Evolutionary conservation across 23 tunicate genomes (phyloP), one percentile per base, ranked within the genome.

Genomic region (Corella eumyota): DNA sequence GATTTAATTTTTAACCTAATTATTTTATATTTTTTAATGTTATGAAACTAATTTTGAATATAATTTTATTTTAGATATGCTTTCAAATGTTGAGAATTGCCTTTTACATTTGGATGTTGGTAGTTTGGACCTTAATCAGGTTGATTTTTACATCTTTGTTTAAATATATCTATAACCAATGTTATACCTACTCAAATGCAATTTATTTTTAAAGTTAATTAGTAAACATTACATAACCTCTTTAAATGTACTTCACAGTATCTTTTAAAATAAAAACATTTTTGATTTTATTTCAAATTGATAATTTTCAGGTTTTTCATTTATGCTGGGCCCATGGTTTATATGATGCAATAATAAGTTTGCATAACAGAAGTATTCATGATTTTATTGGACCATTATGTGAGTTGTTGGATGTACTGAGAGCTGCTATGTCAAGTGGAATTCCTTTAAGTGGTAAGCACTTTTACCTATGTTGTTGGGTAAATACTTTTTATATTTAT

Each of bases 241-340:
- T n/a, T n/a, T n/a, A n/a, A n/a, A n/a, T n/a, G n/a, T n/a, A n/a
- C n/a, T n/a, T n/a, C n/a, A n/a, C n/a, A n/a, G n/a, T n/a, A n/a
- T n/a, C n/a, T n/a, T n/a, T n/a, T n/a, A n/a, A n/a, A n/a, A n/a
- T 9, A 40, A 11, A 40, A 11, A 40, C 48, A 40, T 9, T 11
- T 40, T 40, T 40, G 15, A 11, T 15, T 11, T 40, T 40, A 9
- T 51, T 27, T 19, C 6, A n/a, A 6, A 51, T 51, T 19, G 5
- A n/a, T 5, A 7, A 51, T 7, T 5, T 30, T n/a, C 46, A 88
- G 96, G 96, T 88, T 4, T 50, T 88, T 51, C 86, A 73, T 55
- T 30, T 88, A 3, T 88, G 87, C 61, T 88, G 96, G 96, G 71
- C 77, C 1, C 88, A 78, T 57, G 88, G 88, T 19, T 73, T 88